Conservation (phyloP, 2,888 invertebrate genomes). For the Acanthococcus lagerstroemiae region DNA sequence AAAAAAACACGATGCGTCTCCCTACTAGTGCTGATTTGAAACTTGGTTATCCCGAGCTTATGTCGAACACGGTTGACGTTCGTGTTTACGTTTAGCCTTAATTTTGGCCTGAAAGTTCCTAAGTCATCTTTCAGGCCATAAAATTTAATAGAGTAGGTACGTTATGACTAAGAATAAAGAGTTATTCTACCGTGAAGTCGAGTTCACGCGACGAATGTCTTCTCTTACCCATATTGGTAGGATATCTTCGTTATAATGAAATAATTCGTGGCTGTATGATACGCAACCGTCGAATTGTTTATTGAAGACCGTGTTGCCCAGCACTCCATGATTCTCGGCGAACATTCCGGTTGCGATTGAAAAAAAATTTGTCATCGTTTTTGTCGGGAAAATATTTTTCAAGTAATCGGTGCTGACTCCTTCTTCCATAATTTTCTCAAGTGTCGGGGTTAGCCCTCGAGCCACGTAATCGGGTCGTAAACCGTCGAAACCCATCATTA, state of each 20-base stretch:
- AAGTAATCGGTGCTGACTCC: slow-evolving; percentile 52
- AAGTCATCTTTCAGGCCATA: too few species aligned
- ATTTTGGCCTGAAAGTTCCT: too few species aligned
- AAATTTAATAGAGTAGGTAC: too few species aligned
- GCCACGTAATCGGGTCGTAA: slow-evolving; percentile 44
- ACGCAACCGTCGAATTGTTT: slow-evolving; percentile 38
- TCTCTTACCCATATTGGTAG: slow-evolving; percentile 51
- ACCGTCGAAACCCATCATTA: slow-evolving; percentile 60
- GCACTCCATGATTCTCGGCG: slow-evolving; percentile 57
- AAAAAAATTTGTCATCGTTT: slow-evolving; percentile 66
- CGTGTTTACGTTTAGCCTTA: too few species aligned
- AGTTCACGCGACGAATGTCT: too few species aligned
- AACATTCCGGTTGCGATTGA: slow-evolving; percentile 60
- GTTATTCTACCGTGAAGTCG: too few species aligned
- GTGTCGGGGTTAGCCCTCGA: slow-evolving; percentile 46
- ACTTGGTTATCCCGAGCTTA: too few species aligned
- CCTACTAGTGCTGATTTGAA: too few species aligned
- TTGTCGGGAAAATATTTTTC: slow-evolving; percentile 55
- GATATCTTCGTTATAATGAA: slow-evolving; percentile 49
- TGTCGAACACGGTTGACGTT: too few species aligned
- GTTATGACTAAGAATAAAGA: too few species aligned
- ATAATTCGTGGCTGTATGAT: slow-evolving; percentile 40
- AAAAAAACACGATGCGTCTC: too few species aligned
- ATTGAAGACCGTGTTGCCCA: slow-evolving; percentile 54
- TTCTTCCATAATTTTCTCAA: slow-evolving; percentile 47